Base-by-base conservation (phyloP, 2,888 invertebrate species). In the Tanypteryx hageni region DNA sequence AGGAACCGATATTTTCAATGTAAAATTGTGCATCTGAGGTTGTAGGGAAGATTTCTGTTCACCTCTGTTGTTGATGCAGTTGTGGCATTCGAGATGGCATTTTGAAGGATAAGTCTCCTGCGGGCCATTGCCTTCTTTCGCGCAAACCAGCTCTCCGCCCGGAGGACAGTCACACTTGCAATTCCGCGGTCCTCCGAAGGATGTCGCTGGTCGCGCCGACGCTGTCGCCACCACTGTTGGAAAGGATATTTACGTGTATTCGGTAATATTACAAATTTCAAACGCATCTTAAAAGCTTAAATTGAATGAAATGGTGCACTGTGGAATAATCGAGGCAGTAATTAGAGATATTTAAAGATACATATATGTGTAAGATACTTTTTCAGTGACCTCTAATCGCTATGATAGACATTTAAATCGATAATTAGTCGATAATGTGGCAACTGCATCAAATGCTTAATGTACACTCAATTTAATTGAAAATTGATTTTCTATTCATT, bases 61-160 rank as follows among this genome's bases (percentile, higher is more conserved):
- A 89, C 89, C n/a, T 18, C n/a, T 27, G 58, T 93, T 92, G 57
- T 92, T 85, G 27, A 92, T 93, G 91, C 93, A 93, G 92, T 93
- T 93, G 92, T 92, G 92, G 61, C 93, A 93, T 31, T 82, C 76
- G 18, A 93, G 93, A 4, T 89, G 92, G 57, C 93, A 93, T 68
- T 92, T 85, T 56, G 93, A 93, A 22, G 92, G 92, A 83, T 93
- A 93, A 27, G 93, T 93, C 92, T 93, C 92, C 22, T 27, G 76
- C 18, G 92, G 92, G 0, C 93, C 92, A 16, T 91, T 91, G 57
- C 92, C 82, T 84, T 93, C 93, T 57, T 31, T 85, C n/a, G 93
- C 93, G 83, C 93, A 93, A 7, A 93, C 84, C 7, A 92, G 92
- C 5, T n/a, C 58, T 31, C 89, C 58, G n/a, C 91, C 81, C 14